These are phyloP conservation scores for Falco peregrinus DNA, from an alignment of 2,797 vertebrate species.

Conservation along the genomic window DNA sequence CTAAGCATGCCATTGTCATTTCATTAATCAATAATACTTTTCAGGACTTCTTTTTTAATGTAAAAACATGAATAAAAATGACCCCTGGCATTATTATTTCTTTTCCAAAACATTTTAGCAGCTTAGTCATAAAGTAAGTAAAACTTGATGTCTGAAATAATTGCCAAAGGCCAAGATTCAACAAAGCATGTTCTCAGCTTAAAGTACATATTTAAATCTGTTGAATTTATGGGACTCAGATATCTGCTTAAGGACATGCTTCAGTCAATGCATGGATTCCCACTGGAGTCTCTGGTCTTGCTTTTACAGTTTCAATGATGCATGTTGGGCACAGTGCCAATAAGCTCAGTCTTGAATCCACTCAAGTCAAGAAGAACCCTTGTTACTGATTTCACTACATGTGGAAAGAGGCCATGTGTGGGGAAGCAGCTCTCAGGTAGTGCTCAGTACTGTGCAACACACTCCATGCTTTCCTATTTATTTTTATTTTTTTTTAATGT, in stretches of 20 bases:
- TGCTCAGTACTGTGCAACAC: not conserved
- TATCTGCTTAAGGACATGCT: slow-evolving; percentile 36
- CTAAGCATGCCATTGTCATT: not conserved
- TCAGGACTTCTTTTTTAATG: not conserved
- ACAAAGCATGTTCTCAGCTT: not conserved
- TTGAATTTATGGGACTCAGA: slow-evolving; percentile 3
- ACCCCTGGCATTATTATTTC: not conserved
- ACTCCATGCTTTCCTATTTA: not conserved
- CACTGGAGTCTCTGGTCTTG: slow-evolving; percentile 4
- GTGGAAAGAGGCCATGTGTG: not conserved
- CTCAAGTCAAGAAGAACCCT: slow-evolving; percentile 46
- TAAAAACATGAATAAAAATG: not conserved
- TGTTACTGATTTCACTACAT: slow-evolving; percentile 33
- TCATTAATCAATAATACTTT: not conserved
- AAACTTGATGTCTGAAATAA: not conserved
- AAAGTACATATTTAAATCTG: slow-evolving; percentile 42
- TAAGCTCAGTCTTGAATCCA: slow-evolving; percentile 35
- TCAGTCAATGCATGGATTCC: slow-evolving; percentile 32
- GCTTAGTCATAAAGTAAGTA: not conserved
- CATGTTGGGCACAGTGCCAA: slow-evolving; percentile 11
- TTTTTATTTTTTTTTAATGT: not conserved
- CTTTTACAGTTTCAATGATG: slow-evolving; percentile 24
- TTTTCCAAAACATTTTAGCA: not conserved
- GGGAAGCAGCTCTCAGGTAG: not conserved
- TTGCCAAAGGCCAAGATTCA: not conserved